phyloP scores from a whole-genome alignment of 2,888 invertebrate species.

The Zaprionus obscuricornis region DNA sequence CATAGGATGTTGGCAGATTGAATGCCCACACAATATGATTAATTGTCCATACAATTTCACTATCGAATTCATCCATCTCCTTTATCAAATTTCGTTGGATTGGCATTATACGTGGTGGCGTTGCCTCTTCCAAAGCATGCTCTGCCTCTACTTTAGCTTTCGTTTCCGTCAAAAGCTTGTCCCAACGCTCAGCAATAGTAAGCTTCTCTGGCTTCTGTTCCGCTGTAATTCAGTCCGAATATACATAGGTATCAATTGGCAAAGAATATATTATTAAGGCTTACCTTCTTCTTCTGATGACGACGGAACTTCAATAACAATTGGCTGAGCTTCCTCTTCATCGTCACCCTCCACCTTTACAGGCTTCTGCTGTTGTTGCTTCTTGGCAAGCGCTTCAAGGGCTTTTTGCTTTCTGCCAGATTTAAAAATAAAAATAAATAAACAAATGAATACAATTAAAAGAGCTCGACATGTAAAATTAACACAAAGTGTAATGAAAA shows the following conservation, averaged over 20 bases:
- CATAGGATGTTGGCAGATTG: slow-evolving; percentile 81
- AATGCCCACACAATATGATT: slow-evolving; percentile 82
- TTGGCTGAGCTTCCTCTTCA: slow-evolving; percentile 40
- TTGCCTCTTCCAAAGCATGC: slow-evolving; percentile 68
- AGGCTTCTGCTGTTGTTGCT: slow-evolving; percentile 41
- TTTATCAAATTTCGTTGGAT: slow-evolving; percentile 75
- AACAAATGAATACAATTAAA: slow-evolving; percentile 66
- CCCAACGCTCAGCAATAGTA: slow-evolving; percentile 86
- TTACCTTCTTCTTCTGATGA: slow-evolving; percentile 71
- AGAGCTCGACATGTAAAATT: slow-evolving; percentile 64
- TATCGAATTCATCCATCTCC: slow-evolving; percentile 84
- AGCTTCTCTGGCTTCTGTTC: slow-evolving; percentile 77
- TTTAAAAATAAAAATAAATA: slow-evolving; percentile 35
- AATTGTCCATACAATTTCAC: slow-evolving; percentile 84
- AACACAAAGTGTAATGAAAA: slow-evolving; percentile 80
- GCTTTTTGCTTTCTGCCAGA: slow-evolving; percentile 55
- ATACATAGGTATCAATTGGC: not conserved
- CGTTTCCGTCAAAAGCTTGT: slow-evolving; percentile 84
- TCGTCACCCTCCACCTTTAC: slow-evolving; percentile 44
- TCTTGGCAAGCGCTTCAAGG: slow-evolving; percentile 54
- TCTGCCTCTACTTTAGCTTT: slow-evolving; percentile 84
- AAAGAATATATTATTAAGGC: not conserved
- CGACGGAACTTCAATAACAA: slow-evolving; percentile 29
- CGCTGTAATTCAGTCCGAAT: slow-evolving; percentile 26
- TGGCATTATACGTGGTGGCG: slow-evolving; percentile 68